Base-by-base conservation (phyloP, 2,888 invertebrate genomes). In the Piscicola geometra region DNA sequence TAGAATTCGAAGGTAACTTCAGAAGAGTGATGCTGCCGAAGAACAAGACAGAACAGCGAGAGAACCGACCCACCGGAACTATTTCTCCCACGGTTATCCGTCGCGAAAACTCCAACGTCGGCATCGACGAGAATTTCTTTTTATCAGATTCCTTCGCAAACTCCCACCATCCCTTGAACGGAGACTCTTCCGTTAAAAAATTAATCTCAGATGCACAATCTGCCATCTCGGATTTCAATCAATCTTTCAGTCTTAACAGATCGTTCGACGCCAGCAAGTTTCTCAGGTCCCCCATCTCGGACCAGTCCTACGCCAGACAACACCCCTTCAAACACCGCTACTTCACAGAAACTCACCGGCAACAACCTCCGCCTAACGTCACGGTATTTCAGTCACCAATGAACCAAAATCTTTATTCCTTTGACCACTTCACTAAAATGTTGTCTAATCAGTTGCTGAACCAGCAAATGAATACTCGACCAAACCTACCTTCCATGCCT, bases 321-420 rank as follows among this genome's bases (percentile, higher is more conserved):
- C 68, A 47, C 32, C 3, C 25, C 36, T 25, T 32, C 21, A 73
- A 36, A 35, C 33, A 56, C 60, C 21, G 33, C 1, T 33, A 64
- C 36, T 2, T n/a, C 18, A 5, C 64, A 33, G 41, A 75, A 33
- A n/a, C 36, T 5, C 15, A 35, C 25, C 28, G 35, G 52, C 50
- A 25, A 5, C 70, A 66, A 33, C 32, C 73, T n/a, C 84, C 85
- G 33, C 94, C 94, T 30, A 95, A 95, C 87, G 94, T 94, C 79
- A 93, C 93, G 47, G 91, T 95, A 60, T 81, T 84, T 47, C 95
- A 94, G 72, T 94, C 94, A 81, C n/a, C 79, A 90, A 71, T 80
- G 80, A 76, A 88, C 94, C 79, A 94, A 94, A 87, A 92, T 86
- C 15, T 78, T 80, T 69, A 92, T 80, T 89, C 90, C 71, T 64